Conservation (phyloP, 2,888 invertebrate species). For the Pachymerium ferrugineum region DNA sequence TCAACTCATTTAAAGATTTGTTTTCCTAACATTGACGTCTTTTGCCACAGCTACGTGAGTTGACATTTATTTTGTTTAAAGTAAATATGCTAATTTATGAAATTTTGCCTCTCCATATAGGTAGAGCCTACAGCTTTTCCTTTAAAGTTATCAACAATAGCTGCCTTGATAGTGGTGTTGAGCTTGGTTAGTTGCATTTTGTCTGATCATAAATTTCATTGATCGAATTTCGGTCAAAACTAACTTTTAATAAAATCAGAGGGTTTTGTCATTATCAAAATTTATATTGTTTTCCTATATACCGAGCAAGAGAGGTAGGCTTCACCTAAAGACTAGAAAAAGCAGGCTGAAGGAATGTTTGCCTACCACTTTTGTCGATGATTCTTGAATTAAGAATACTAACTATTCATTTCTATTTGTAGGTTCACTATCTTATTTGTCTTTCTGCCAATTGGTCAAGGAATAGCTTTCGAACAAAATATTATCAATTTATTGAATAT, state of each 20-base stretch:
- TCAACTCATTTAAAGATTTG: neutral
- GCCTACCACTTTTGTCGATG: no score
- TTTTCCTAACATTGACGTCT: slow-evolving; percentile 1
- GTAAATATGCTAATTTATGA: neutral
- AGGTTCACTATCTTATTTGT: neutral
- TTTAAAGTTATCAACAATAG: neutral
- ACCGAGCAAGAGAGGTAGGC: no score
- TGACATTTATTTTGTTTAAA: neutral
- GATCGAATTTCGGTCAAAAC: no score
- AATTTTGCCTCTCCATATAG: neutral
- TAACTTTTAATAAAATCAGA: no score
- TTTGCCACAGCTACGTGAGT: neutral
- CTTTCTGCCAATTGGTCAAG: neutral
- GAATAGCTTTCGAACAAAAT: neutral
- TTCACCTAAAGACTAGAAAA: no score
- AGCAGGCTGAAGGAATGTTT: no score
- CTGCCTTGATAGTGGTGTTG: neutral
- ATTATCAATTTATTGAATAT: neutral
- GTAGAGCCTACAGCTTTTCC: neutral
- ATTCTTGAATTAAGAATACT: no score
- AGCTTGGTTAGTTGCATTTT: neutral
- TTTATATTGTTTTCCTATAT: neutral
- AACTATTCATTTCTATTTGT: neutral
- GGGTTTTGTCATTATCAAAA: no score
- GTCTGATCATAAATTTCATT: no score